Evolutionary conservation across 2,113 vertebrate species (phyloP).

Genomic region (Tiliqua scincoides): DNA sequence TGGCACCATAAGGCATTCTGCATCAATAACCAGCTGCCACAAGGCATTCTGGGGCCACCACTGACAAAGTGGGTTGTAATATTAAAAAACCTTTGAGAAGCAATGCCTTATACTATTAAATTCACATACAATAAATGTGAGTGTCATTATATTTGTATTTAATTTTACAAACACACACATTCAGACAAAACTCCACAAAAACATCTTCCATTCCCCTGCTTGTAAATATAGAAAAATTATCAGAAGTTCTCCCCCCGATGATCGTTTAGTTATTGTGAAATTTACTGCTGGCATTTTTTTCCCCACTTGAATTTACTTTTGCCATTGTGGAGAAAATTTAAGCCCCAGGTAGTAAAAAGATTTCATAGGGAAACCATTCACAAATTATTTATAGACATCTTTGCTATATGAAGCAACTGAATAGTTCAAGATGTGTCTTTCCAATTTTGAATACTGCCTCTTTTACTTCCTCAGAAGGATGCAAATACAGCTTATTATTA

Average conservation of each 20-base stretch:
- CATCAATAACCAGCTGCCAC: too few relatives aligned
- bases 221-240: background rate
- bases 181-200: background rate
- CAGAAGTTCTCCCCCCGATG: accelerated
- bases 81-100: too few relatives aligned
- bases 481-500: too few relatives aligned
- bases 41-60: too few relatives aligned
- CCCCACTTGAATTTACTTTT: background rate
- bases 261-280: accelerated
- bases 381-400: background rate
- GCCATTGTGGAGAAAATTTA: background rate
- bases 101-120: too few relatives aligned
- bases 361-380: background rate
- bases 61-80: too few relatives aligned
- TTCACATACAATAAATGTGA: too few relatives aligned
- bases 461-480: accelerated
- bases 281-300: accelerated
- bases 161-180: too few relatives aligned
- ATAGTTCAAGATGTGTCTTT: background rate
- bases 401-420: background rate
- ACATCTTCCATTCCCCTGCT: background rate
- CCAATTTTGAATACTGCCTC: accelerated
- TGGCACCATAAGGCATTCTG: too few relatives aligned
- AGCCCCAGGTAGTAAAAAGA: background rate
- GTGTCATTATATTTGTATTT: background rate